Conservation (phyloP, 2,113 vertebrate genomes). For the Sander vitreus region DNA sequence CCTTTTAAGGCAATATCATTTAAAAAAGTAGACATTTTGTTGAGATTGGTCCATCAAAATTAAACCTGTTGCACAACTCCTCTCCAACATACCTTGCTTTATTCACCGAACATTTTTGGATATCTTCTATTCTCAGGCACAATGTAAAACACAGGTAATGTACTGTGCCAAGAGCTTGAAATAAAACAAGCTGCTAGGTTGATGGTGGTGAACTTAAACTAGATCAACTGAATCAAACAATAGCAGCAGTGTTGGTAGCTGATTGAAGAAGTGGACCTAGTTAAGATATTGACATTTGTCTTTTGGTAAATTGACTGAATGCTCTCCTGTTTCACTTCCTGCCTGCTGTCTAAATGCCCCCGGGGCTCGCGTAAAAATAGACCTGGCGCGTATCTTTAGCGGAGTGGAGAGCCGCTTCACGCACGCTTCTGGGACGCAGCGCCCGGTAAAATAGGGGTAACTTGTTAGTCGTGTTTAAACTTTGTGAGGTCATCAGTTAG, state of each 20-base stretch:
- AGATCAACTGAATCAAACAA: not conserved
- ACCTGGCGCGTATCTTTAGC: too few relatives aligned
- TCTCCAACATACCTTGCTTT: not conserved
- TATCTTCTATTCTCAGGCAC: not conserved
- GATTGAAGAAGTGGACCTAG: not conserved
- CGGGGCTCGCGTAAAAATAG: too few relatives aligned
- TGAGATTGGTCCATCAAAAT: not conserved
- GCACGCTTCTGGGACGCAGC: too few relatives aligned
- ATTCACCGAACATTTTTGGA: not conserved
- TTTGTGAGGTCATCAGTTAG: conserved; percentile 3
- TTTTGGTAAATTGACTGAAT: too few relatives aligned
- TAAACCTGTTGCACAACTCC: not conserved
- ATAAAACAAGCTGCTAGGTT: too few relatives aligned
- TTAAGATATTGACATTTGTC: not conserved
- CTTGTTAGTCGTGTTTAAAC: not conserved
- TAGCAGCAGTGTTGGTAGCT: too few relatives aligned
- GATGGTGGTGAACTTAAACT: too few relatives aligned
- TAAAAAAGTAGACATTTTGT: not conserved
- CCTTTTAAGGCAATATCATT: not conserved
- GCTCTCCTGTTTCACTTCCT: too few relatives aligned
- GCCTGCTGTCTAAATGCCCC: too few relatives aligned
- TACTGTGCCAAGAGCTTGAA: not conserved
- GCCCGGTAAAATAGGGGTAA: too few relatives aligned
- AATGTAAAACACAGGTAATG: too few relatives aligned
- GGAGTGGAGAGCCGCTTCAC: too few relatives aligned